phyloP scores from a whole-genome alignment of 2,888 invertebrate species.

The Salticus scenicus region DNA sequence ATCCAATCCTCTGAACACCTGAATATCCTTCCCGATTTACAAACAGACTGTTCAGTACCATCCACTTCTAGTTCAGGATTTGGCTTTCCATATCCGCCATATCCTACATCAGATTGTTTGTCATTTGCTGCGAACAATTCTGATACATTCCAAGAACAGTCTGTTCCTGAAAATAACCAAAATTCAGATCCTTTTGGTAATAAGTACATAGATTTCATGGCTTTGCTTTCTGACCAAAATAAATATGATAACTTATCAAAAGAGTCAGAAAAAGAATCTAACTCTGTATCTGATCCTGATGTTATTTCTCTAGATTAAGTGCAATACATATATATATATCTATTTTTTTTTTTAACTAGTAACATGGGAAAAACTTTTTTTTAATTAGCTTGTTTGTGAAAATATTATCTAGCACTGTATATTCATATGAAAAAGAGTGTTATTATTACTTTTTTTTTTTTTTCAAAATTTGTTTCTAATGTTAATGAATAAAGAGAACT shows the following conservation, averaged over 20 bases:
- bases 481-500: too few species aligned
- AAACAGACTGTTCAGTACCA: constrained; percentile 41
- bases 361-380: too few species aligned
- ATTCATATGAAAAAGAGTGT: too few species aligned
- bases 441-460: too few species aligned
- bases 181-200: neutral
- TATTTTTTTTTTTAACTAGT: too few species aligned
- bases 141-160: neutral
- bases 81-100: constrained; percentile 20
- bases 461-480: too few species aligned
- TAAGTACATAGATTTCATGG: constrained; percentile 35
- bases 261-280: constrained; percentile 21
- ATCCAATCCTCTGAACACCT: constrained; percentile 17
- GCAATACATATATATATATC: too few species aligned
- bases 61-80: constrained; percentile 39
- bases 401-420: too few species aligned
- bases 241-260: constrained; percentile 7
- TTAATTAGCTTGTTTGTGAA: too few species aligned
- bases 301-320: constrained; percentile 54
- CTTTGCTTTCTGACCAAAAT: constrained; percentile 25
- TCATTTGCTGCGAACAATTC: neutral
- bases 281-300: constrained; percentile 30
- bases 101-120: constrained; percentile 1
- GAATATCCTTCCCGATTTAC: constrained; percentile 33
- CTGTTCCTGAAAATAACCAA: neutral